Base-by-base conservation (phyloP, 1,140 invertebrate genomes). In the Drosophila orosa region DNA sequence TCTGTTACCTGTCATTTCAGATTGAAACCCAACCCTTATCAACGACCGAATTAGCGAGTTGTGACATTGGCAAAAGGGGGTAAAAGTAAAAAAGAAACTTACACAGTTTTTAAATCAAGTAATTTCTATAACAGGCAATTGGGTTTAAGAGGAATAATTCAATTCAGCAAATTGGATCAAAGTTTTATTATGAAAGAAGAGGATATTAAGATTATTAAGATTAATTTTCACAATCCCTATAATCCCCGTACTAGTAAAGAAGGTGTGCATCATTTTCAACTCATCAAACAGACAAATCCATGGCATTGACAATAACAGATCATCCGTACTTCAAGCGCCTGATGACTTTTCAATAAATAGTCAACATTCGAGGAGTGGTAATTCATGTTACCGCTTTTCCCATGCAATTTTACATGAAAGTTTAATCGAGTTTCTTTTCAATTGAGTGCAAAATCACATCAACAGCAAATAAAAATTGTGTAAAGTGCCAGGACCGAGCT, bases 371-470 rank as follows among this genome's bases (percentile, higher is more conserved):
- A 35, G 40, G 67, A 80, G 81, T 85, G 67, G 58, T 66, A 81
- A 68, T 67, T 78, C 69, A 37, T 85, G 82, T 89, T 66, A 35
- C 74, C 42, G 74, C 44, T 66, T 65, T 74, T 77, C 50, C 58
- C 68, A 72, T 77, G 78, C 81, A 85, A 50, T 79, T 80, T 27
- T 39, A 52, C 84, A 89, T 89, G 84, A 89, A 89, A 84, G 48
- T 80, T 89, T 89, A 89, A 89, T 89, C 84, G 87, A 80, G 61
- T 78, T 80, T 79, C 68, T 80, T 78, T 84, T 69, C 85, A 89
- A 89, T 89, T 89, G 84, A 89, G 84, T 89, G 84, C 84, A 89
- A 89, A 89, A 89, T 89, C 84, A 89, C 84, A 89, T 89, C 85
- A 78, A 52, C 60, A 60, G 40, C 66, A 74, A 47, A 75, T 56